Base-by-base conservation (phyloP, 2,797 vertebrate genomes). In the Sylvilagus floridanus region DNA sequence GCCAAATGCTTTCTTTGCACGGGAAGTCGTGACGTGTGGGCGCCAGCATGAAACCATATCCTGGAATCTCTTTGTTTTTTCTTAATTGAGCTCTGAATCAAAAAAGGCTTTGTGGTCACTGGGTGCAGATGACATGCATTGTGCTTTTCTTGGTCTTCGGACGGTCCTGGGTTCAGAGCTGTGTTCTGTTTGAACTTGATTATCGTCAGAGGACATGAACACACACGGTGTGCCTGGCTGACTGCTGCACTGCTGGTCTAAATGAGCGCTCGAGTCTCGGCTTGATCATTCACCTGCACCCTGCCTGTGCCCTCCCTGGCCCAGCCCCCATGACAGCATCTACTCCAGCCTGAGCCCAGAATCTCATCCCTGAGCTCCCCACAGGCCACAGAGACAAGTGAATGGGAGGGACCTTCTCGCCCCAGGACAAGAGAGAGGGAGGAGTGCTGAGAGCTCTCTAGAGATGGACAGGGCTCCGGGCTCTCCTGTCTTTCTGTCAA, bases 51-150 rank as follows among this genome's bases (percentile, higher is more conserved):
- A 92, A 96, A 72, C 81, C 68, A 50, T 88, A 88, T 95, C 92
- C 95, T 93, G 94, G 42, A 65, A 47, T 94, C 87, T 57, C 2
- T 65, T 92, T 87, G 83, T 30, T 95, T 91, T 72, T 60, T 12
- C 60, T 91, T 96, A 95, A 84, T 97, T 92, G 95, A 95, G 47
- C 57, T 63, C 35, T 57, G 68, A 96, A 89, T 92, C 42, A 54
- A 63, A 91, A 77, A 79, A 35, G 73, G 4, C 35, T n/a, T 93
- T 92, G 62, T 92, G 82, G 78, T 83, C 75, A 32, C 71, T 47
- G 24, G 73, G 19, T 63, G 86, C 66, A 84, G 86, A 93, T 81
- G 86, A 92, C 66, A 76, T n/a, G 8, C 13, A 28, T 12, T 60
- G 12, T n/a, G 62, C 6, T 63, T 76, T 87, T 72, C 81, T 78